phyloP scores from a whole-genome alignment of 2,888 invertebrate species.

The Cactoblastis cactorum region DNA sequence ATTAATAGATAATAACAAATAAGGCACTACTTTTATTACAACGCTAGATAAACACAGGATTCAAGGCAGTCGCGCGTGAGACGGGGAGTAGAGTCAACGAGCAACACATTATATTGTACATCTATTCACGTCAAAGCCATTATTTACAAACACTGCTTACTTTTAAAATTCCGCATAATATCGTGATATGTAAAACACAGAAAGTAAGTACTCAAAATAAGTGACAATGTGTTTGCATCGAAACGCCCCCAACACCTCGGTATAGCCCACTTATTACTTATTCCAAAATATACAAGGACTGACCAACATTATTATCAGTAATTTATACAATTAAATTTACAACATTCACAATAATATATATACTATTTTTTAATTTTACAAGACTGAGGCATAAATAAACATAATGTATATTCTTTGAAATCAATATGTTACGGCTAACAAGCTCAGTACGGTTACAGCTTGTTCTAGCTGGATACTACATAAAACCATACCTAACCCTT shows the following conservation, averaged over 20 bases:
- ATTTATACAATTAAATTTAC: constrained; percentile 39
- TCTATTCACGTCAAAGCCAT: constrained; percentile 35
- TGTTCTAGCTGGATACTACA: no score
- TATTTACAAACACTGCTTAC: constrained; percentile 42
- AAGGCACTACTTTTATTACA: constrained; percentile 54
- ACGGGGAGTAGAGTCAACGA: constrained; percentile 38
- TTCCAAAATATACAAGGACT: constrained; percentile 36
- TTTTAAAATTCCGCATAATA: constrained; percentile 37
- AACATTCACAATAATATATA: constrained; percentile 26
- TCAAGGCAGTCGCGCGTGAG: constrained; percentile 36
- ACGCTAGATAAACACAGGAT: constrained; percentile 20
- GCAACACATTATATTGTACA: constrained; percentile 38
- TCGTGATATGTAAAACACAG: constrained; percentile 56
- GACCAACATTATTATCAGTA: constrained; percentile 29
- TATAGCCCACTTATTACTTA: constrained; percentile 34
- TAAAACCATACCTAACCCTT: no score
- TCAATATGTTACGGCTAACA: background rate
- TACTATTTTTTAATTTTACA: background rate
- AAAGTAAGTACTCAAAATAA: constrained; percentile 46
- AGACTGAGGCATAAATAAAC: background rate
- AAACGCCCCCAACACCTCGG: constrained; percentile 46
- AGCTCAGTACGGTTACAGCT: background rate
- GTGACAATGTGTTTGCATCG: constrained; percentile 25
- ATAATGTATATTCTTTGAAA: background rate
- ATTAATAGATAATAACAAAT: constrained; percentile 34